phyloP scores from a whole-genome alignment of 2,797 vertebrate genomes.

The Ceyx erithaca region DNA sequence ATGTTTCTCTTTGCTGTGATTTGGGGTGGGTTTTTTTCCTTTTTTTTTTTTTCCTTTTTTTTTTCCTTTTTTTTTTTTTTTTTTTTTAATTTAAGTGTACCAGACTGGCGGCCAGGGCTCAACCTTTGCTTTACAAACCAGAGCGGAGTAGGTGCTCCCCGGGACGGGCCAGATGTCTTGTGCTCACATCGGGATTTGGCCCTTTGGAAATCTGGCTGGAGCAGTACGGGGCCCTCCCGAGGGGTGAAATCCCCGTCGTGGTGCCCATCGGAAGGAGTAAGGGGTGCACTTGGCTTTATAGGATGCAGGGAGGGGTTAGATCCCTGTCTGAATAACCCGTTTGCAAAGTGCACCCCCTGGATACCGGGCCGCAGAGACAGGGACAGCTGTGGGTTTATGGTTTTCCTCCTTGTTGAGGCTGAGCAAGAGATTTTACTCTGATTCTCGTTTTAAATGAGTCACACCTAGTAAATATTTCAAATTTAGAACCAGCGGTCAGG shows the following conservation, averaged over 20 bases:
- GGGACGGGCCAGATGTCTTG: no score
- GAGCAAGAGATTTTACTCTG: not conserved
- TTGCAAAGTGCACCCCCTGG: not conserved
- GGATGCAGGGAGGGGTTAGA: not conserved
- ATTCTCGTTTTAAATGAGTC: not conserved
- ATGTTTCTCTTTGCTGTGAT: not conserved
- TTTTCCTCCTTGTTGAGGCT: not conserved
- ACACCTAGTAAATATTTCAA: not conserved
- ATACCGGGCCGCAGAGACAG: not conserved
- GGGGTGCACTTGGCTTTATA: not conserved
- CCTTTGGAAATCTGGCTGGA: not conserved
- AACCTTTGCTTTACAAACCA: not conserved
- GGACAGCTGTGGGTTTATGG: not conserved
- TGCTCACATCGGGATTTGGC: not conserved
- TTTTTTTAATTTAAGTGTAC: no score
- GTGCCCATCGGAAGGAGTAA: accelerated
- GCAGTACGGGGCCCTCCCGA: accelerated
- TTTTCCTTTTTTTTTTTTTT: not conserved
- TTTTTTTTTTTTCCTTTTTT: not conserved
- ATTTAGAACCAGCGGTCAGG: not conserved
- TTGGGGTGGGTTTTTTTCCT: no score
- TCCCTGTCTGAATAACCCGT: not conserved
- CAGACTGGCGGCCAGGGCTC: accelerated
- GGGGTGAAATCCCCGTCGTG: not conserved
- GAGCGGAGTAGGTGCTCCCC: not conserved